Base-by-base conservation (phyloP, 2,113 vertebrate genomes). In the Trichomycterus rosablanca region DNA sequence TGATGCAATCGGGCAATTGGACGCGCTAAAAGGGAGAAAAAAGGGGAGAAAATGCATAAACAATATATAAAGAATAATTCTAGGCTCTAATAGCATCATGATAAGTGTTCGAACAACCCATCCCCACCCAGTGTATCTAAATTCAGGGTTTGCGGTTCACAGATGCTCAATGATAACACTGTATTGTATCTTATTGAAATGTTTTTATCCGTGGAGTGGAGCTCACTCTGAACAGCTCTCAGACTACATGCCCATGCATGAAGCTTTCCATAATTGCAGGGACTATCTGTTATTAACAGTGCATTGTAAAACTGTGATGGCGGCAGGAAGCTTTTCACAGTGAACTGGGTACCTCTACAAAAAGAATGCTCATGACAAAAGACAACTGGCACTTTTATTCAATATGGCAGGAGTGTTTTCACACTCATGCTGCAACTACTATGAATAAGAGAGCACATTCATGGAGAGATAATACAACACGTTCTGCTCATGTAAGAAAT, bases 161-260 rank as follows among this genome's bases (percentile, higher is more conserved):
- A n/a, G n/a, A n/a, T n/a, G n/a, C n/a, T n/a, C n/a, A n/a, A n/a
- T n/a, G n/a, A n/a, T n/a, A n/a, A n/a, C n/a, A n/a, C n/a, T n/a
- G n/a, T n/a, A n/a, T n/a, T n/a, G n/a, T n/a, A n/a, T n/a, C n/a
- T n/a, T n/a, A n/a, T n/a, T n/a, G n/a, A n/a, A n/a, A n/a, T n/a
- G n/a, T n/a, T n/a, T n/a, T n/a, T n/a, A n/a, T n/a, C n/a, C n/a
- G n/a, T n/a, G n/a, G n/a, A n/a, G n/a, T n/a, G n/a, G n/a, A n/a
- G n/a, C n/a, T n/a, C n/a, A n/a, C n/a, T n/a, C n/a, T n/a, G n/a
- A n/a, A n/a, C n/a, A 18, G 18, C 43, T 55, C 65, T 22, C 77
- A 83, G 81, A 72, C 66, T 77, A 82, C 72, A 74, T 80, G 68
- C 28, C 76, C 81, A 81, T 81, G 81, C 83, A 83, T 84, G 75